A percentile compares a stretch with the other conserved stretches of the same genome.
Conservation (phyloP, 2,113 vertebrate species). For the Colistium nudipinnis region DNA sequence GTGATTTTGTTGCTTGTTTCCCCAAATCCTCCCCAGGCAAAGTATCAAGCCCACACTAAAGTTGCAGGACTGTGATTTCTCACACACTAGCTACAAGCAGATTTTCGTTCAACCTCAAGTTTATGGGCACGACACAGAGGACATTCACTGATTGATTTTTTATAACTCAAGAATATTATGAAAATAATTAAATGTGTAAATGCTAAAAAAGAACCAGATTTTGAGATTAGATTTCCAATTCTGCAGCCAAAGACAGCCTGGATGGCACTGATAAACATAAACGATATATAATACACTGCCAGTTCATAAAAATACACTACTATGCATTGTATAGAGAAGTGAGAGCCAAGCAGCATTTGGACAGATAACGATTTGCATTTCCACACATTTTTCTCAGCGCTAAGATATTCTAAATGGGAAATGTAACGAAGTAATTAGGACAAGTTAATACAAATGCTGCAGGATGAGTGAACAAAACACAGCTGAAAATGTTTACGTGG, state of each 20-base stretch:
- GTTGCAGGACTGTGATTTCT: conserved; percentile 38
- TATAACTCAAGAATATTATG: conserved; percentile 3
- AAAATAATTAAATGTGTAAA: background rate
- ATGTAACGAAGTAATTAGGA: conserved; percentile 8
- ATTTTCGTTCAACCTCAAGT: conserved; percentile 24
- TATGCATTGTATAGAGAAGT: background rate
- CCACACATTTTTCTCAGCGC: background rate
- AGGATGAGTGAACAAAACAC: conserved; percentile 2
- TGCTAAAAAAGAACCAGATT: background rate
- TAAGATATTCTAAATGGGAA: background rate
- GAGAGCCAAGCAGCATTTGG: background rate
- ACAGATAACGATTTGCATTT: conserved; percentile 3
- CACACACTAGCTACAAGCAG: conserved; percentile 28
- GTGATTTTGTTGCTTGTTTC: conserved; percentile 55
- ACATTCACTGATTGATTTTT: background rate
- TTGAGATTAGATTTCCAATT: background rate
- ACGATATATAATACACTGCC: too few relatives aligned
- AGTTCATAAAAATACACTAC: background rate
- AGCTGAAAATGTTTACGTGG: background rate
- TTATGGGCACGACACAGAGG: background rate
- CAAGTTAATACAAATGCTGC: background rate
- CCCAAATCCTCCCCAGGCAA: conserved; percentile 53
- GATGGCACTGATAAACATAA: conserved; percentile 1
- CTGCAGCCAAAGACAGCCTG: background rate
- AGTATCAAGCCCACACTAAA: conserved; percentile 42